These are phyloP conservation scores for Nannoperca australis DNA, from an alignment of 2,797 vertebrate genomes.

Conservation along the genomic window DNA sequence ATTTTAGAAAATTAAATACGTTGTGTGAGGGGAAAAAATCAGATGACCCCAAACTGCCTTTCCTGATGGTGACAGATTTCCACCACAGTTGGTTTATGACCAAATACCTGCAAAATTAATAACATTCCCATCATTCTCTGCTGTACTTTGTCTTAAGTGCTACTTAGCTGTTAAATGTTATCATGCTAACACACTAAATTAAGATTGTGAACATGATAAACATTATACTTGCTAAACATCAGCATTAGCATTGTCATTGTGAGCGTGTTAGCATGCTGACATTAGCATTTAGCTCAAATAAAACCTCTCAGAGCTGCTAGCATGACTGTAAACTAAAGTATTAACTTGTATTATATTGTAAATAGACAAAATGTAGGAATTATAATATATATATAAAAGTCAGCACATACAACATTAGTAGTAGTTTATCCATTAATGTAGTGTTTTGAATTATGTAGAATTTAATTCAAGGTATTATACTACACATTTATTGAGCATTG, in stretches of 20 bases:
- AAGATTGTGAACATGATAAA: background rate
- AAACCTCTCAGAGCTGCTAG: too few relatives aligned
- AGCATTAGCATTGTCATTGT: background rate
- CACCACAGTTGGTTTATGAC: background rate
- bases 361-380: too few relatives aligned
- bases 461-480: background rate
- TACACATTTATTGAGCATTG: too few relatives aligned
- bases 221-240: background rate
- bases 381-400: too few relatives aligned
- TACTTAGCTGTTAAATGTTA: background rate
- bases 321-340: too few relatives aligned
- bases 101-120: background rate
- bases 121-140: background rate
- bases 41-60: too few relatives aligned
- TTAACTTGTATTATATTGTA: too few relatives aligned
- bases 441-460: background rate
- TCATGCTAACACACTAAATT: background rate
- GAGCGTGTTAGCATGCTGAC: too few relatives aligned
- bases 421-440: background rate
- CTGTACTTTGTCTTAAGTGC: background rate
- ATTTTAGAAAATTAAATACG: too few relatives aligned
- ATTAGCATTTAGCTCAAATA: too few relatives aligned
- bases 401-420: background rate
- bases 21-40: too few relatives aligned
- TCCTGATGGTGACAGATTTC: too few relatives aligned